These are phyloP conservation scores for Arenaria interpres DNA, from an alignment of 2,113 vertebrate genomes.

Conservation along the genomic window DNA sequence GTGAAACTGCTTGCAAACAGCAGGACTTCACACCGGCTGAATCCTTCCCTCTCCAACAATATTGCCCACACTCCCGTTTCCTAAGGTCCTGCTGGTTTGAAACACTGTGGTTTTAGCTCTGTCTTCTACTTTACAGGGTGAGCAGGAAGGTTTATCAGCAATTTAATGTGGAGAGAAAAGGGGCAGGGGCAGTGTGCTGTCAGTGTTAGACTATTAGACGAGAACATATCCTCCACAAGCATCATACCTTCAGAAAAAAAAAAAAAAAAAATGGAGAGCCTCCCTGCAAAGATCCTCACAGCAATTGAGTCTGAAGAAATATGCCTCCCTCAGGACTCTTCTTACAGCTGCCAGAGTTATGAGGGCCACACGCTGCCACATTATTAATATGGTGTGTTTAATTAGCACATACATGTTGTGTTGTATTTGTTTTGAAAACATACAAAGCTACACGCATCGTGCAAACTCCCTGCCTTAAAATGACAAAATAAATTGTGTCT, in stretches of 20 bases:
- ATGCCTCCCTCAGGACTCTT: background rate
- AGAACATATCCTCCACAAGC: background rate
- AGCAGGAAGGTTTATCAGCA: background rate
- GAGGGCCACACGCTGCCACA: background rate
- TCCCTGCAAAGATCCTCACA: background rate
- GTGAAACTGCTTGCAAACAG: background rate
- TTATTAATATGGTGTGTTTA: background rate
- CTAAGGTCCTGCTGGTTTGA: background rate
- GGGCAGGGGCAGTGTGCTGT: background rate
- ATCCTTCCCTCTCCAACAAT: background rate
- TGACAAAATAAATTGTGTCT: background rate
- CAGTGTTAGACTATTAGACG: accelerated
- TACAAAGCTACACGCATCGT: background rate
- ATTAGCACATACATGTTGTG: background rate
- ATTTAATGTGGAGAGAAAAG: background rate
- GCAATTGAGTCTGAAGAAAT: constrained; percentile 6
- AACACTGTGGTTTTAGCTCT: background rate
- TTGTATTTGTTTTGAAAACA: background rate
- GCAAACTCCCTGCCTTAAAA: background rate
- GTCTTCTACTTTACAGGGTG: background rate
- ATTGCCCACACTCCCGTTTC: background rate
- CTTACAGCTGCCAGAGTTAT: background rate
- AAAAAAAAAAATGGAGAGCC: background rate
- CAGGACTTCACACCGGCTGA: background rate
- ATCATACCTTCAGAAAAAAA: background rate